Evolutionary conservation across 1,140 invertebrate genomes (phyloP).

Genomic region (Diachasmimorpha longicaudata): DNA sequence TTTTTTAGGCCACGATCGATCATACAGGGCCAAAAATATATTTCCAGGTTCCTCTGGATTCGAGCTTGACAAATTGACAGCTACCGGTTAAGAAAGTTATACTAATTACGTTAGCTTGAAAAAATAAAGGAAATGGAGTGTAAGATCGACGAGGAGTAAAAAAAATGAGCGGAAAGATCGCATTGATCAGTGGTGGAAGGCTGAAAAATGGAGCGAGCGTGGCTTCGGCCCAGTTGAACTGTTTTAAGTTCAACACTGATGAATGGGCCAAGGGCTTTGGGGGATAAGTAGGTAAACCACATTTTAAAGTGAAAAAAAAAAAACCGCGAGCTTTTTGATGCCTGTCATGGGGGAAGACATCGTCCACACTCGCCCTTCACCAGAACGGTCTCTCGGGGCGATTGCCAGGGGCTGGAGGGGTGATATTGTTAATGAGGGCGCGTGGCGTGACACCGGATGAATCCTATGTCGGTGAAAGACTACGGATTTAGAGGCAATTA

Average conservation of each 20-base stretch:
- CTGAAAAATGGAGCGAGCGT: slow-evolving; percentile 1
- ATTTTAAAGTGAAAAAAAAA: background rate
- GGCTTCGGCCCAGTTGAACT: background rate
- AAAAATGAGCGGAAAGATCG: background rate
- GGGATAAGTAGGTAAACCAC: background rate
- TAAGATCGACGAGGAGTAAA: background rate
- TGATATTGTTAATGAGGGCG: slow-evolving; percentile 45
- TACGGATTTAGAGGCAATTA: background rate
- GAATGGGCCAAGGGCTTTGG: background rate
- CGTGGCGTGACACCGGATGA: slow-evolving; percentile 37
- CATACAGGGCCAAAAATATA: background rate
- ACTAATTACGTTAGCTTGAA: background rate
- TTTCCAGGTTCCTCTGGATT: background rate
- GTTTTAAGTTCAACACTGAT: background rate
- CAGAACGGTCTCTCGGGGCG: background rate
- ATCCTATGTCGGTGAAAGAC: background rate
- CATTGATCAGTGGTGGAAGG: background rate
- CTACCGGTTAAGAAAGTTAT: slow-evolving; percentile 4
- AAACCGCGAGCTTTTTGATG: background rate
- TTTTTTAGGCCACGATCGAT: background rate
- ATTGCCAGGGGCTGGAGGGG: slow-evolving; percentile 1
- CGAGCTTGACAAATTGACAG: slow-evolving; percentile 4
- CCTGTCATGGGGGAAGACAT: background rate
- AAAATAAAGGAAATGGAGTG: background rate
- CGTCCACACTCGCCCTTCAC: background rate